Conservation (phyloP, 2,797 vertebrate genomes). For the Huso huso region DNA sequence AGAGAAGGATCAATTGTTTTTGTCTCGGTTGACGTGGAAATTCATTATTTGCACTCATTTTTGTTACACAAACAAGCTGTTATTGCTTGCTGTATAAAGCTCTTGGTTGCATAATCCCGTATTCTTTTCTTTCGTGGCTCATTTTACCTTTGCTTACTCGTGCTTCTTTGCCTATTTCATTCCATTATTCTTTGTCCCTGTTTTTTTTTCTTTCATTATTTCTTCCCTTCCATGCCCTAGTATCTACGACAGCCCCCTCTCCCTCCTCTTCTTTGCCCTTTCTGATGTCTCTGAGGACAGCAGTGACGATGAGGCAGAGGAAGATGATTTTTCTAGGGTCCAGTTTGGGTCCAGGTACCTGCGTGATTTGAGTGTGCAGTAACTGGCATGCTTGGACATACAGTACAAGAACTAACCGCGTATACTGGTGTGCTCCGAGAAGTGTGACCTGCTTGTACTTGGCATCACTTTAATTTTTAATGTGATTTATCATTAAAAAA, state of each 20-base stretch:
- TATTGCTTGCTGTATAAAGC: background rate
- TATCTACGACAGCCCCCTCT: constrained; percentile 77
- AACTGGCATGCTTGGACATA: constrained; percentile 60
- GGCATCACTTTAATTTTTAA: too few relatives aligned
- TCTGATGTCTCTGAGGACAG: constrained; percentile 91
- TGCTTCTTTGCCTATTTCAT: background rate
- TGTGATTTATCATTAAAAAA: too few relatives aligned
- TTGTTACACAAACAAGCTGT: background rate
- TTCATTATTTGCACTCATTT: background rate
- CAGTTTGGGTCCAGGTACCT: constrained; percentile 98
- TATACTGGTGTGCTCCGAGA: background rate
- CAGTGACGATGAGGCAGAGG: constrained; percentile 89
- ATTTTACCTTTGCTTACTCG: constrained; percentile 3
- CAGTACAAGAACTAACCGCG: constrained; percentile 45
- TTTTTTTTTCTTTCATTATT: constrained; percentile 19
- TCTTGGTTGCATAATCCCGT: too few relatives aligned
- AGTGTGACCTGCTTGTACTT: too few relatives aligned
- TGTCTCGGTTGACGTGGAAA: background rate
- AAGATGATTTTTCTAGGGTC: constrained; percentile 90
- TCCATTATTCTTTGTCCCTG: background rate
- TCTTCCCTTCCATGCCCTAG: constrained; percentile 40
- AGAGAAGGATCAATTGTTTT: background rate
- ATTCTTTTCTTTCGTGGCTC: constrained; percentile 43
- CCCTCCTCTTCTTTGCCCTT: constrained; percentile 83
- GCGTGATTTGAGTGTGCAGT: constrained; percentile 47